Base-by-base conservation (phyloP, 2,113 vertebrate genomes). In the Accipiter virgatus region DNA sequence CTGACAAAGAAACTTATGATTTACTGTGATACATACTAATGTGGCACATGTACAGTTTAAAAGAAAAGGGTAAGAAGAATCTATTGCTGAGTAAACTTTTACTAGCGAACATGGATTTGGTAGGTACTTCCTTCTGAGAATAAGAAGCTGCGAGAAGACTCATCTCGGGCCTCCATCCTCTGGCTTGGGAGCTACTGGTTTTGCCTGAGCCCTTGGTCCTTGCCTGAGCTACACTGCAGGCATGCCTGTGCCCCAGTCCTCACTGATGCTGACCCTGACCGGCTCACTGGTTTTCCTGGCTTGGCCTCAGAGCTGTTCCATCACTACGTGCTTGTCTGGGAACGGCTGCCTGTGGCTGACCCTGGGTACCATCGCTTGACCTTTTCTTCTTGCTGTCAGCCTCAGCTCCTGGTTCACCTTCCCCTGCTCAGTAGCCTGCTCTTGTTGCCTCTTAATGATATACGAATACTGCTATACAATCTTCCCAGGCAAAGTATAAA, bases 1-100 rank as follows among this genome's bases (percentile, higher is more conserved):
- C 40, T 63, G 85, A 97, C 92, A 93, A 78, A 86, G 45, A 83
- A 93, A 85, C 53, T 85, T 95, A 63, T 25, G 55, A 67, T 93
- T 95, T 85, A 67, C 18, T 88, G 45, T 17, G n/a, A 78, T 90
- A 42, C 63, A 81, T 53, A 59, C 31, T 63, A 53, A 70, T 56
- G 61, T 40, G 31, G n/a, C 48, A 81, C 43, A 72, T 29, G 34
- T 23, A 72, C 20, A 67, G 14, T 73, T 83, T 56, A 48, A 62
- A 97, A 88, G 10, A 59, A 88, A 88, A 89, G 7, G 8, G 10
- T 52, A 45, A 34, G 36, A 86, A 55, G 18, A 12, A 25, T 47
- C 32, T 73, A 17, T 15, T 77, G 42, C 23, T 81, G 48, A 94
- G 91, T 62, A 83, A 87, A 67, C 9, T 86, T 81, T 79, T 81